Conservation (phyloP, 2,888 invertebrate genomes). For the Nymphalis polychloros region DNA sequence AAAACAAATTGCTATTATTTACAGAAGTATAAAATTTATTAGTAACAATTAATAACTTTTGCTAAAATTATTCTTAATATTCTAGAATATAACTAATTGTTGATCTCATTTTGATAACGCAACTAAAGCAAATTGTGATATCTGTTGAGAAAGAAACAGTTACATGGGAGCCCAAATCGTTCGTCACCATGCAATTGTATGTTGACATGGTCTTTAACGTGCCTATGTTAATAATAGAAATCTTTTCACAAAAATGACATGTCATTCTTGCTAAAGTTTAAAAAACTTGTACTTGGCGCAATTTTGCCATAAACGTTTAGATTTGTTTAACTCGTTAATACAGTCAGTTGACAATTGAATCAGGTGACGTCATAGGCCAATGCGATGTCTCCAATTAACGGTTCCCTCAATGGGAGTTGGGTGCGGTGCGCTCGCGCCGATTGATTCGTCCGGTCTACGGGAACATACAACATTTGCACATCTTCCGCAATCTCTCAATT, state of each 20-base stretch:
- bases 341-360: slow-evolving; percentile 38
- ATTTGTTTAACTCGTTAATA: slow-evolving; percentile 22
- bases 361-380: slow-evolving; percentile 43
- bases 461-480: slow-evolving; percentile 56
- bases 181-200: slow-evolving; percentile 32
- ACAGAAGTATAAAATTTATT: too few species aligned
- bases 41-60: too few species aligned
- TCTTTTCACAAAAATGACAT: slow-evolving; percentile 41
- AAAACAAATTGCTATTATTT: background rate
- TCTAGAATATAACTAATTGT: too few species aligned
- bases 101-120: background rate
- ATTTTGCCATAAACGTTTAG: slow-evolving; percentile 15
- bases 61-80: too few species aligned
- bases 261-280: slow-evolving; percentile 32
- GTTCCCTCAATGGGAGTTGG: slow-evolving; percentile 63
- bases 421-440: slow-evolving; percentile 66
- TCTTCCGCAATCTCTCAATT: slow-evolving; percentile 66
- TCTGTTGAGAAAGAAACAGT: slow-evolving; percentile 6
- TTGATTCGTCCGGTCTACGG: slow-evolving; percentile 74
- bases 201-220: slow-evolving; percentile 57
- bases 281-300: slow-evolving; percentile 38
- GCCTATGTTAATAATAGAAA: slow-evolving; percentile 52
- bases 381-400: slow-evolving; percentile 55
- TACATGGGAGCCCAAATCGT: slow-evolving; percentile 27
- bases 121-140: background rate